Evolutionary conservation across 2,113 vertebrate species (phyloP).

Genomic region (Benitochromis conjunctus): DNA sequence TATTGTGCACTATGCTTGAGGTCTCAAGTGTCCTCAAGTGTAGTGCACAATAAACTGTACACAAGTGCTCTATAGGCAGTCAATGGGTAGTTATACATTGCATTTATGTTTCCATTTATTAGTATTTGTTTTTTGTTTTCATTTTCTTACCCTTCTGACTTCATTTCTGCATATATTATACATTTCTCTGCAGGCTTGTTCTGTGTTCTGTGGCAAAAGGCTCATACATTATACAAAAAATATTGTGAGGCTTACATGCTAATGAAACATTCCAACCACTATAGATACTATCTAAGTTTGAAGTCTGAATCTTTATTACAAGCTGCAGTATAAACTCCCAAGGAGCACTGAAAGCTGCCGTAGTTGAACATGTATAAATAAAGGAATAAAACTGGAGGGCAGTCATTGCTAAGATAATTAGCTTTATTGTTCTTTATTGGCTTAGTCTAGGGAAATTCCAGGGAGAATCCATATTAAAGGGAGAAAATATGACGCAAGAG

Average conservation of each 20-base stretch:
- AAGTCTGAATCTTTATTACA: background rate
- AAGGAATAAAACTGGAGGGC: background rate
- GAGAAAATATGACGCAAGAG: background rate
- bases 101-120: conserved; percentile 19
- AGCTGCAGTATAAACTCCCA: background rate
- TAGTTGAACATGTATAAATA: background rate
- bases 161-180: conserved; percentile 37
- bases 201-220: conserved; percentile 16
- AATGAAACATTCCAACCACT: conserved; percentile 27
- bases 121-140: conserved; percentile 3
- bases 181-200: conserved; percentile 7
- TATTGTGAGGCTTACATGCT: conserved; percentile 17
- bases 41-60: background rate
- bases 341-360: background rate
- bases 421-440: background rate
- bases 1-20: background rate
- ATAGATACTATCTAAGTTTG: background rate
- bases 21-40: background rate
- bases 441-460: background rate
- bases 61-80: conserved; percentile 1
- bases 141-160: background rate
- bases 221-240: conserved; percentile 55
- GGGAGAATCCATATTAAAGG: background rate
- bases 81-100: conserved; percentile 39
- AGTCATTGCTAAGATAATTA: background rate